Evolutionary conservation across 1,140 invertebrate species (phyloP).

Genomic region (Drosophila elegans): DNA sequence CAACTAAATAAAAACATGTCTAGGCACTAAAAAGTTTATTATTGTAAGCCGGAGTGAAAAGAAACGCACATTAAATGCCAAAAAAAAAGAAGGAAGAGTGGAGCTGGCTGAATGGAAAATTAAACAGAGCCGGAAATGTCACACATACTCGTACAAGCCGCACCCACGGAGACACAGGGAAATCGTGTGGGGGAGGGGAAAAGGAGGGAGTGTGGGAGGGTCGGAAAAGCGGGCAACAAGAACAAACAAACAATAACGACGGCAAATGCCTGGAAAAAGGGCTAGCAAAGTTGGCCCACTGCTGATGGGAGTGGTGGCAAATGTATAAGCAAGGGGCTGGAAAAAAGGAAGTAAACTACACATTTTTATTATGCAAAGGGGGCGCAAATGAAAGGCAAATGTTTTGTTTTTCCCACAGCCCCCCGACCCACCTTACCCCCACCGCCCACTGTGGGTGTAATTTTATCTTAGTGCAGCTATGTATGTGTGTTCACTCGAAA

Average conservation of each 20-base stretch:
- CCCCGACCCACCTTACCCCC: too few species aligned
- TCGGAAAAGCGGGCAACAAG: conserved; percentile 25
- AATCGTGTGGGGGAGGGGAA: background rate
- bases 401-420: conserved; percentile 70
- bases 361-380: conserved; percentile 83
- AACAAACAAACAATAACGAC: conserved; percentile 82
- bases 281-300: conserved; percentile 70
- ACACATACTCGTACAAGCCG: conserved; percentile 72
- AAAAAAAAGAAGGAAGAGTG: conserved; percentile 59
- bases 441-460: conserved; percentile 12
- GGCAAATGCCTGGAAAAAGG: conserved; percentile 78
- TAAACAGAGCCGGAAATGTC: conserved; percentile 81
- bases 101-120: conserved; percentile 69
- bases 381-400: conserved; percentile 82
- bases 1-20: conserved; percentile 75
- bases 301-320: conserved; percentile 32
- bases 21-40: conserved; percentile 83
- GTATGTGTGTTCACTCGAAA: conserved; percentile 70
- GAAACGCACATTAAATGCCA: conserved; percentile 72
- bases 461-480: conserved; percentile 50
- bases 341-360: conserved; percentile 75
- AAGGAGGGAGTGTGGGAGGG: background rate
- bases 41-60: conserved; percentile 63
- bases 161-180: conserved; percentile 63
- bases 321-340: conserved; percentile 17